Percentiles rank a stretch among this genome's conserved stretches.
These are phyloP conservation scores for Epistrophe eligans DNA, from an alignment of 2,888 invertebrate species.

Conservation along the genomic window DNA sequence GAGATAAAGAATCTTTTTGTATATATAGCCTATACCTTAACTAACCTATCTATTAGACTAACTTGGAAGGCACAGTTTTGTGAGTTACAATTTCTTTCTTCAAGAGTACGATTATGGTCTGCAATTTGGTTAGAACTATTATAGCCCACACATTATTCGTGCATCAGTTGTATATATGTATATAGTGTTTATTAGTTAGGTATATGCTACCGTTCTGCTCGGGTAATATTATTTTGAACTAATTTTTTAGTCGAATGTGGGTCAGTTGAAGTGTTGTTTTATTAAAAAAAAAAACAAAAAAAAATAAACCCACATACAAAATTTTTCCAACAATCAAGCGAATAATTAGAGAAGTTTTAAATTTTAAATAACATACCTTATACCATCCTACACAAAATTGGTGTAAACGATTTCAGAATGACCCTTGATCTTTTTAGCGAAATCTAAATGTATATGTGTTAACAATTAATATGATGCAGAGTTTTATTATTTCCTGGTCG, in stretches of 20 bases:
- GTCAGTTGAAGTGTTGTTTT: conserved; percentile 12
- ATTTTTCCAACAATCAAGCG: neutral
- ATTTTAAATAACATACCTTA: neutral
- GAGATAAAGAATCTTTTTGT: conserved; percentile 24
- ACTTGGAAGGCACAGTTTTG: conserved; percentile 26
- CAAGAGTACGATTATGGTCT: conserved; percentile 25
- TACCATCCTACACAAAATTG: neutral
- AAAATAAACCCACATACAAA: neutral
- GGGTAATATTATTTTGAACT: neutral
- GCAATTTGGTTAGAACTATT: conserved; percentile 37
- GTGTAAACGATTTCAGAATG: neutral
- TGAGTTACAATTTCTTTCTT: conserved; percentile 41
- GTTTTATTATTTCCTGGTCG: neutral
- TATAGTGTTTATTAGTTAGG: conserved; percentile 15
- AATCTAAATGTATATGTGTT: neutral
- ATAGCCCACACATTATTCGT: conserved; percentile 31
- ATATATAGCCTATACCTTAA: neutral
- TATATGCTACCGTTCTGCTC: conserved; percentile 17
- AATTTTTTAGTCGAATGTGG: neutral
- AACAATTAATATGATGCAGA: neutral
- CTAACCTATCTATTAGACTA: conserved; percentile 4
- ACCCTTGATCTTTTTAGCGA: neutral
- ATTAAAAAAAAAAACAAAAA: neutral
- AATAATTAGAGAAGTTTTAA: neutral
- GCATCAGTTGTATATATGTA: neutral